A percentile compares a stretch with the other conserved stretches of the same genome.
These are phyloP conservation scores for Campaea margaritaria DNA, from an alignment of 2,888 invertebrate species.

Conservation along the genomic window DNA sequence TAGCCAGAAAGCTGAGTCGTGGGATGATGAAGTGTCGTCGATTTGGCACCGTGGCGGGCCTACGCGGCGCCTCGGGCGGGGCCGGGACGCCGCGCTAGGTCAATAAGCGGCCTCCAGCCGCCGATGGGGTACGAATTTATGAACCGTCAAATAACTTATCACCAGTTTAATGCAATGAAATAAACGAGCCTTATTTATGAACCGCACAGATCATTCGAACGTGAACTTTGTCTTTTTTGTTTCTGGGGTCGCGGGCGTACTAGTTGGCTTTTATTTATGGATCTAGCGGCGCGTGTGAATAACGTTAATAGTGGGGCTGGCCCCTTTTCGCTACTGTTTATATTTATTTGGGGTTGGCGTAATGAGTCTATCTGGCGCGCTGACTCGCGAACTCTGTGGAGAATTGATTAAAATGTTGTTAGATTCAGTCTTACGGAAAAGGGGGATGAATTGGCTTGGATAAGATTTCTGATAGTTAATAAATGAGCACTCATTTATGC, in stretches of 20 bases:
- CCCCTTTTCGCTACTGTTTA: conserved; percentile 82
- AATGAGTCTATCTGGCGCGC: conserved; percentile 83
- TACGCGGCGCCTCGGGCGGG: conserved; percentile 69
- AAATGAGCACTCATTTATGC: conserved; percentile 46
- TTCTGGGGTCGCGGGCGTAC: conserved; percentile 69
- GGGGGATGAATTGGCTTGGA: conserved; percentile 69
- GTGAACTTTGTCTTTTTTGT: conserved; percentile 76
- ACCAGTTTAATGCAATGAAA: conserved; percentile 83
- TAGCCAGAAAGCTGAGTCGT: conserved; percentile 72
- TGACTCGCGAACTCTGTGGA: conserved; percentile 84
- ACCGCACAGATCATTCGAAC: conserved; percentile 75
- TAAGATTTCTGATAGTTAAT: conserved; percentile 71
- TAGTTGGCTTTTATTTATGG: conserved; percentile 79
- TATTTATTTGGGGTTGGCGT: conserved; percentile 83
- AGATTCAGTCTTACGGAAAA: conserved; percentile 79
- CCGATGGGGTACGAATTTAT: conserved; percentile 77
- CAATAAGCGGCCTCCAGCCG: conserved; percentile 61
- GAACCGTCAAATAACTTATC: conserved; percentile 84
- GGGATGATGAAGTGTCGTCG: conserved; percentile 70
- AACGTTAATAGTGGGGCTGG: conserved; percentile 81
- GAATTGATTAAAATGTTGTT: conserved; percentile 85
- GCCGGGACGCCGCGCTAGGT: conserved; percentile 59
- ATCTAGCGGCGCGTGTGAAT: conserved; percentile 82
- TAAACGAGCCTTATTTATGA: conserved; percentile 81
- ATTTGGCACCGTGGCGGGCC: conserved; percentile 76